Base-by-base conservation (phyloP, 2,888 invertebrate species). In the Epistrophella euchroma region DNA sequence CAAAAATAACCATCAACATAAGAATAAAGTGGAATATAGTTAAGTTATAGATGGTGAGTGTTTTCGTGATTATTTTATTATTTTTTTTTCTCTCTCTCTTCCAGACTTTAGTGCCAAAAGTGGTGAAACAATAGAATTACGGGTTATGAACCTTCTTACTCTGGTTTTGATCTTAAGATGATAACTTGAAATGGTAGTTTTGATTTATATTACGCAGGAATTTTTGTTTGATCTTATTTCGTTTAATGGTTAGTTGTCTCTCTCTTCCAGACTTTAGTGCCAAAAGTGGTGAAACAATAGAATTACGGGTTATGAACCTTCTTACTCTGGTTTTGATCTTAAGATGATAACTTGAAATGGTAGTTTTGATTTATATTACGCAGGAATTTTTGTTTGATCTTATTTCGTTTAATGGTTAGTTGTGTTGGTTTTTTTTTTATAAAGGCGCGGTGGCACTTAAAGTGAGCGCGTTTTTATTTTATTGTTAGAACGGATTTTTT, bases 301-400 rank as follows among this genome's bases (percentile, higher is more conserved):
- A 71, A 74, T 64, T 73, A 70, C 56, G 45, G 83, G 78, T 78
- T 70, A 83, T 83, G 78, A 83, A 77, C 82, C 64, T 64, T 70
- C 19, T 37, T 35, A 17, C 56, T 58, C 19, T 58, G 56, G 60
- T 50, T 64, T 75, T 70, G 52, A 68, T 50, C 73, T 83, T 62
- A 9, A n/a, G n/a, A 64, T 66, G 72, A 82, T 66, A 47, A 28
- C 10, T 28, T 32, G 22, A 35, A 71, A 56, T 55, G 40, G 45
- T 17, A 32, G 37, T 62, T 80, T 80, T 75, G 75, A 81, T 81
- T 81, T 81, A 71, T 81, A 60, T 62, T 56, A 17, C 10, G 62
- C 43, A 64, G 71, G 52, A 60, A 66, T 62, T 70, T 73, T 58
- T 1, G 19, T 70, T 28, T 77, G 68, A 80, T 74, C 60, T 68